Evolutionary conservation across 2,797 vertebrate species (phyloP), one percentile per base, ranked within the genome.

Genomic region (Platyrinchus mystaceus): DNA sequence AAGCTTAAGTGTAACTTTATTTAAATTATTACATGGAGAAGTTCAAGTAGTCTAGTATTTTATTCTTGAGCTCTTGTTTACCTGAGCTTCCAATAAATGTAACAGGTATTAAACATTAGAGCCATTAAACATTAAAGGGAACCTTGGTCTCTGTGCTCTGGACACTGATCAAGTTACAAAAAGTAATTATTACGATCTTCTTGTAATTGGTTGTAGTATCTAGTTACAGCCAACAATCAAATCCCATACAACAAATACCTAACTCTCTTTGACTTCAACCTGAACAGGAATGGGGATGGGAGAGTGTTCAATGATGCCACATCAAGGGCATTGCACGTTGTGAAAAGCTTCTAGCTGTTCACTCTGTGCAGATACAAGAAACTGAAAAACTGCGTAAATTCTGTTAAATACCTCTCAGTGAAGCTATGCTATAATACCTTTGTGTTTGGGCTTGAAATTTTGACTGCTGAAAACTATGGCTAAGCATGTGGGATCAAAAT

Each of bases 41-140:
- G 84, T 97, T 96, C 92, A 95, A 96, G 95, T 95, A 97, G 92
- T 97, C 95, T 91, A 94, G 90, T 95, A 96, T 97, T 97, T 94
- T 83, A 75, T 95, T 96, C 89, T 95, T 95, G 91, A 86, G 89
- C 94, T 89, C 43, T 87, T 64, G 36, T 66, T 66, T 95, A 88
- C 58, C 83, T 92, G 92, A 97, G 94, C 95, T 97, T 96, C 94
- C 95, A 94, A 73, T 92, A 97, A 95, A 96, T 95, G 82, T 89
- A 96, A 41, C 34, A 96, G 47, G 59, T 28, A 47, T 41, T 47
- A 81, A 84, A 87, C 87, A 64, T 43, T 14, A 85, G n/a, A 67
- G 24, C 16, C 36, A 37, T 50, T 50, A 59, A 83, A 87, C 32
- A 32, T 49, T 58, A 44, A 86, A 66, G 41, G 37, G 68, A 71